Evolutionary conservation across 2,113 vertebrate species (phyloP).

Genomic region (Oryzias woworae): DNA sequence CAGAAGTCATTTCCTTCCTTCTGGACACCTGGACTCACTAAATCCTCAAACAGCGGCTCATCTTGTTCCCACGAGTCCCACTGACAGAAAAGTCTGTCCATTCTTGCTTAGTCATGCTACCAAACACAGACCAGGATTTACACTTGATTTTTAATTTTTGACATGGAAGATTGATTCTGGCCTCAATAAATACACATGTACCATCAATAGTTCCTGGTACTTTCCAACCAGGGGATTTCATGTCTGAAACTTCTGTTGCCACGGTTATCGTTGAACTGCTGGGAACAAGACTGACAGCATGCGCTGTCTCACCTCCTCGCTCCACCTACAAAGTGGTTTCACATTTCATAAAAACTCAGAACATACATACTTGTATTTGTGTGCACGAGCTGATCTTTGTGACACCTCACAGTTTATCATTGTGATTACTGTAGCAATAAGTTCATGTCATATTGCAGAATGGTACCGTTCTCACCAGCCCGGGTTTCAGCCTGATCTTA

Average conservation of each 20-base stretch:
- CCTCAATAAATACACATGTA: not conserved
- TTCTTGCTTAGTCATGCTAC: not conserved
- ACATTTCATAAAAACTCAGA: no score
- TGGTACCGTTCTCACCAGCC: not conserved
- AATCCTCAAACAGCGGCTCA: not conserved
- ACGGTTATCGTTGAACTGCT: not conserved
- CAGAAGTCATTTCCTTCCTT: constrained; percentile 28
- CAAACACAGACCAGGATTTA: not conserved
- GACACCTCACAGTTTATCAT: no score
- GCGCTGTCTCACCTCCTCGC: not conserved
- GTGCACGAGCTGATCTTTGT: no score
- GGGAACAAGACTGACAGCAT: not conserved
- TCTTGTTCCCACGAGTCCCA: not conserved
- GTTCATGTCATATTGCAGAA: no score
- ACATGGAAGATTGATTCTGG: constrained; percentile 1
- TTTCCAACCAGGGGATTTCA: not conserved
- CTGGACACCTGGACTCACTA: constrained; percentile 17
- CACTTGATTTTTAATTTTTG: not conserved
- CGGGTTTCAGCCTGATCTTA: constrained; percentile 28
- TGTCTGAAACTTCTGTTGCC: not conserved
- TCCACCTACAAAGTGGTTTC: no score
- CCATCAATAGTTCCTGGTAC: not conserved
- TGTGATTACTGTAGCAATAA: no score
- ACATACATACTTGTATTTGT: no score
- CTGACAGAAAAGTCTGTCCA: not conserved